Conservation (phyloP, 1,140 invertebrate genomes). For the Orussus abietinus region DNA sequence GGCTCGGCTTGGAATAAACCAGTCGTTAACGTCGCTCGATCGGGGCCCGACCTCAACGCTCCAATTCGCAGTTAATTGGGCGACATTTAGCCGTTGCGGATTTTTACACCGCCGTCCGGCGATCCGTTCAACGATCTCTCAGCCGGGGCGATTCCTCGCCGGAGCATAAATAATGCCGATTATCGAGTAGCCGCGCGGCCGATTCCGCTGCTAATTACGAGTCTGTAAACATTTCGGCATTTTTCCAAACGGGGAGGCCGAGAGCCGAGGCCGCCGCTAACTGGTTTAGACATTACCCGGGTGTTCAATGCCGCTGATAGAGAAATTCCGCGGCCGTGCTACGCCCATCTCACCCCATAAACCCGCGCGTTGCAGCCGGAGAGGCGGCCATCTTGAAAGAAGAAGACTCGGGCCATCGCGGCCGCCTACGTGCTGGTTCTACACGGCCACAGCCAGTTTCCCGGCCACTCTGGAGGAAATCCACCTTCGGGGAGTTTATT, state of each 20-base stretch:
- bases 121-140: conserved; percentile 41
- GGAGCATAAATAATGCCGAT: conserved; percentile 47
- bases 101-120: conserved; percentile 38
- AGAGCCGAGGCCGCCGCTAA: conserved; percentile 10
- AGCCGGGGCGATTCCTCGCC: conserved; percentile 13
- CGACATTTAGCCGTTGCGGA: conserved; percentile 44
- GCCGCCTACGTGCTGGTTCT: no score
- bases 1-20: conserved; percentile 25
- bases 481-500: no score
- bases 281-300: conserved; percentile 18
- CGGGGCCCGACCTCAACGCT: conserved; percentile 34
- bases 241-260: no score
- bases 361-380: conserved; percentile 25
- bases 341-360: conserved; percentile 17
- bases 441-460: no score
- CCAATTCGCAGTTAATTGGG: conserved; percentile 51
- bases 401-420: no score
- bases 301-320: conserved; percentile 18
- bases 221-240: conserved; percentile 15
- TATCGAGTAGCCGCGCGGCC: conserved; percentile 32
- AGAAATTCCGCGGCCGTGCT: conserved; percentile 20
- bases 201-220: conserved; percentile 16
- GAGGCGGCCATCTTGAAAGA: no score
- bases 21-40: conserved; percentile 38
- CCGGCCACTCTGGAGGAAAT: no score